Base-by-base conservation (phyloP, 2,888 invertebrate species). In the Nematopogon swammerdamellus region DNA sequence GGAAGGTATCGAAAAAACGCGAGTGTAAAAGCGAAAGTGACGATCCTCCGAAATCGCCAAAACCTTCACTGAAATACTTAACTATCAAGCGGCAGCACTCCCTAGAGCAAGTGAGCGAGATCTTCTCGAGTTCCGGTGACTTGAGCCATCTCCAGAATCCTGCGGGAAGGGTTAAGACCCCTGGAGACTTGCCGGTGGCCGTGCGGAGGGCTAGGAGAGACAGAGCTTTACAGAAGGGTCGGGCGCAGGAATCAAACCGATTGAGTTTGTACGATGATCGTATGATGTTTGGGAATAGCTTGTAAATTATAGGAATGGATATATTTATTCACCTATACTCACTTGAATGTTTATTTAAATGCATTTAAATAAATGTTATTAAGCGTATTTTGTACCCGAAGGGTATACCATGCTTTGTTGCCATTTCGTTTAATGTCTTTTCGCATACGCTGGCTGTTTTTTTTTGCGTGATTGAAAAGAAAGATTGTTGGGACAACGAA, bases 241-340 rank as follows among this genome's bases (percentile, higher is more conserved):
- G 77, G 18, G 70, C 72, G 0, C 71, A 60, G 14, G 76, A 77
- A 18, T 84, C 85, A 44, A 87, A 88, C 55, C 83, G 95, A 55
- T 84, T 95, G 59, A 94, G 94, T 45, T 73, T 95, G 18, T 94
- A 93, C 60, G 93, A 94, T 60, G 95, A 95, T 64, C 82, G 94
- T 44, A 92, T 94, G 84, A 94, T 95, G 93, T 84, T 84, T 56
- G 80, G 80, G 0, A 82, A 82, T 57, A 81, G 77, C 59, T 60
- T 80, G 58, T 79, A 65, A 60, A 48, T 25, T n/a, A n/a, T n/a
- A n/a, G n/a, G n/a, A n/a, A n/a, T n/a, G n/a, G n/a, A n/a, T n/a
- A n/a, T n/a, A n/a, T n/a, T n/a, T n/a, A n/a, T n/a, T n/a, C n/a
- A n/a, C n/a, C n/a, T n/a, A n/a, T n/a, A n/a, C n/a, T n/a, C n/a